phyloP scores from a whole-genome alignment of 2,113 vertebrate species.

The Empidonax alnorum region DNA sequence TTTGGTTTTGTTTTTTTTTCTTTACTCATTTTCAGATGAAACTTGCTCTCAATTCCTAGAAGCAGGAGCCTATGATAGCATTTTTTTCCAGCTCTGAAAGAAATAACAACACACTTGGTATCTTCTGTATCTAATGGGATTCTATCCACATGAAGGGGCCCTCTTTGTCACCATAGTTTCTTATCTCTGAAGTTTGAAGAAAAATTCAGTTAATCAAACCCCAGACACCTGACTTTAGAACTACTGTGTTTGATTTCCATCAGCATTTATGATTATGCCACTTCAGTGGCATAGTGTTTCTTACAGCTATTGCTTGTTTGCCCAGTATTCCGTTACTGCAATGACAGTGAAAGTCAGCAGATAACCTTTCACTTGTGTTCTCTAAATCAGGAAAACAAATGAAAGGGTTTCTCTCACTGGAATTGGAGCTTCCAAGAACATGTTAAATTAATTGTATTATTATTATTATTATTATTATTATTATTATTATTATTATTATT shows the following conservation, averaged over 20 bases:
- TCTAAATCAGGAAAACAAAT: background rate
- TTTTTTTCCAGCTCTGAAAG: background rate
- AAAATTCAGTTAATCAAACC: background rate
- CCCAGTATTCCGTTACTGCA: background rate
- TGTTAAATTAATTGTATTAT: background rate
- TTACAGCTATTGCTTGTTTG: background rate
- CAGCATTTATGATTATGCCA: background rate
- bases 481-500: background rate
- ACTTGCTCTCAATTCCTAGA: background rate
- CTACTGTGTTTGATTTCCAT: background rate
- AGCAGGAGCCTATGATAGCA: background rate
- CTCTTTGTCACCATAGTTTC: background rate
- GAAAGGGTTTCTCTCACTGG: background rate
- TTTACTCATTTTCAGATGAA: background rate
- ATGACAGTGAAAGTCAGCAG: background rate
- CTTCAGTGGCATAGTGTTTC: background rate
- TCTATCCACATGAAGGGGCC: background rate
- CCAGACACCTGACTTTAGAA: background rate
- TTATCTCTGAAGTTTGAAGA: background rate
- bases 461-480: background rate
- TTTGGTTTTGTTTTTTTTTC: background rate
- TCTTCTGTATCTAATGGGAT: background rate
- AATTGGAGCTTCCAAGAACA: background rate
- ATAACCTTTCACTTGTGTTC: background rate
- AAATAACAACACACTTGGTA: background rate